Base-by-base conservation (phyloP, 2,113 vertebrate species). In the Mastomys coucha region DNA sequence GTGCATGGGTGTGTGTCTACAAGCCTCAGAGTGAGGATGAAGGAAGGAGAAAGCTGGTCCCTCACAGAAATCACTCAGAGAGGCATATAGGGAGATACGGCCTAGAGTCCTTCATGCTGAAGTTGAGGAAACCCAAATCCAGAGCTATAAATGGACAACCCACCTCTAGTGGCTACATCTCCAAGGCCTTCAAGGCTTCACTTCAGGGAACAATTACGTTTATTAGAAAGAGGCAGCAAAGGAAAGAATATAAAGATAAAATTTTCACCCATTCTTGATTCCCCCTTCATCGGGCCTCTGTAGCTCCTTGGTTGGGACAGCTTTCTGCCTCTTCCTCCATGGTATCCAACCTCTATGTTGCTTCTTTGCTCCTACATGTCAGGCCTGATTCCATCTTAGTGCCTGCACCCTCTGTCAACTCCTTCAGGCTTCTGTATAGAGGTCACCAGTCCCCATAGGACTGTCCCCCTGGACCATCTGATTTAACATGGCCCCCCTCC, bases 241-340 rank as follows among this genome's bases (percentile, higher is more conserved):
- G 1, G 58, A 58, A 63, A 58, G 45, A 82, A 63, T 11, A 56
- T 2, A 33, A 70, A 70, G 72, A 63, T 17, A 28, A 76, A 45
- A 16, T 33, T 10, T 20, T 45, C 63, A 39, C 2, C 88, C 31
- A 45, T 4, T 5, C 20, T 53, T 0, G 31, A 89, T 2, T 39
- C 67, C 19, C n/a, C 8, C 56, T 69, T 60, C 11, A 22, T 13
- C 49, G 51, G 10, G 28, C 72, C 33, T 51, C 26, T 31, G 7
- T 2, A 28, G 36, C 22, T 39, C 36, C 51, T 1, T 42, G 24
- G 28, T 0, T 0, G 9, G n/a, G 53, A 36, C 1, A 39, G 7
- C 31, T 14, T 45, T 51, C n/a, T 77, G n/a, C 56, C 67, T 91
- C 70, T 11, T 31, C 53, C 60, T 7, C 65, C 69, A 17, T n/a